Conservation (phyloP, 2,113 vertebrate species). For the Phylloscopus trochilus region DNA sequence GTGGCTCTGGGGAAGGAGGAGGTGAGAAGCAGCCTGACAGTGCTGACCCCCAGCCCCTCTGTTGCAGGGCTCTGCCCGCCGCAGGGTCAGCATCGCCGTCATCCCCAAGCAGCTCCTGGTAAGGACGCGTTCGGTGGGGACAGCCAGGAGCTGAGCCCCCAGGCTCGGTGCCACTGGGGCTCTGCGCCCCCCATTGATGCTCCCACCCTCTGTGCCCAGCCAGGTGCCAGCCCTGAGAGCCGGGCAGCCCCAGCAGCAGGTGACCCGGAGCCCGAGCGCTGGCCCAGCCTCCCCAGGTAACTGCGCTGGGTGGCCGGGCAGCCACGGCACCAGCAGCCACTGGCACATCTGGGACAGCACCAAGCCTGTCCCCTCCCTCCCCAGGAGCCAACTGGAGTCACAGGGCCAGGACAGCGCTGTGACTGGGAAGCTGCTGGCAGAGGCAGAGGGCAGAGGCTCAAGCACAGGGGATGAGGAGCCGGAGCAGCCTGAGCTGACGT, state of each 20-base stretch:
- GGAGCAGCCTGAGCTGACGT: slow-evolving; percentile 7
- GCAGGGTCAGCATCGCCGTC: slow-evolving; percentile 79
- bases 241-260: neutral
- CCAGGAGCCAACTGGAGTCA: neutral
- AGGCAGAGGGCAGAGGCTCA: neutral
- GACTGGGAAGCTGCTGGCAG: neutral
- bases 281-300: slow-evolving; percentile 19
- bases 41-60: neutral
- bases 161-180: accelerated
- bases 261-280: neutral
- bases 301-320: accelerated
- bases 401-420: neutral
- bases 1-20: neutral
- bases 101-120: slow-evolving; percentile 74
- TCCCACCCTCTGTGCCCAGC: neutral
- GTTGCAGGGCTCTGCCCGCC: slow-evolving; percentile 62
- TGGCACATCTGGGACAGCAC: neutral
- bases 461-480: neutral
- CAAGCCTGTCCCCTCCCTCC: neutral
- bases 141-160: neutral
- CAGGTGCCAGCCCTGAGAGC: slow-evolving; percentile 24
- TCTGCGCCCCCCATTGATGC: neutral
- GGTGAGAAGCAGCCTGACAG: accelerated
- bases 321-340: accelerated
- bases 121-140: accelerated